A percentile compares a stretch with the other conserved stretches of the same genome.
Evolutionary conservation across 2,113 vertebrate genomes (phyloP).

Genomic region (Dicentrarchus labrax): DNA sequence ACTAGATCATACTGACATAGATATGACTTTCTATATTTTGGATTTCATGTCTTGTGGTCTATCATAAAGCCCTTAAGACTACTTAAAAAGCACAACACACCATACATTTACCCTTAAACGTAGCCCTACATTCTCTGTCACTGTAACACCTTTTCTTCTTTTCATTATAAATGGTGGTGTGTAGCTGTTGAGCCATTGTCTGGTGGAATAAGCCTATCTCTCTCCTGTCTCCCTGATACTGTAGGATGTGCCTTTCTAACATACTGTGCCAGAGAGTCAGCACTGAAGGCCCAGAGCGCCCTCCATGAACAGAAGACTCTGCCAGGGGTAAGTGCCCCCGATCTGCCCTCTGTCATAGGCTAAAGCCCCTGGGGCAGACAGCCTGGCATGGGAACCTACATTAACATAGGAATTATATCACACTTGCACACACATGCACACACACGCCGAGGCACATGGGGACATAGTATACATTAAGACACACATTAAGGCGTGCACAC

Average conservation of each 20-base stretch:
- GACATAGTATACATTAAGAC: constrained; percentile 50
- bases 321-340: constrained; percentile 93
- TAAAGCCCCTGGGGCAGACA: constrained; percentile 59
- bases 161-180: constrained; percentile 2
- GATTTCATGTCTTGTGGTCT: neutral
- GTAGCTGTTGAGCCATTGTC: constrained; percentile 12
- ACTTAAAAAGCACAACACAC: constrained; percentile 11
- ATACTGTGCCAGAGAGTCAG: constrained; percentile 98
- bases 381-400: constrained; percentile 47
- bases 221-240: constrained; percentile 67
- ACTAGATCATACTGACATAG: constrained; percentile 3
- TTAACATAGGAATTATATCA: constrained; percentile 60
- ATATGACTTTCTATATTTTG: neutral
- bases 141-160: neutral
- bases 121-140: neutral
- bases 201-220: constrained; percentile 45
- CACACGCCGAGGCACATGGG: constrained; percentile 6
- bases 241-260: constrained; percentile 98
- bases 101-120: neutral
- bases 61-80: neutral
- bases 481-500: constrained; percentile 2
- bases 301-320: constrained; percentile 98
- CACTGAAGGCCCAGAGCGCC: constrained; percentile 98
- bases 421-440: constrained; percentile 5
- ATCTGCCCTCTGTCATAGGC: constrained; percentile 74